These are phyloP conservation scores for Malurus alboscapulatus DNA, from an alignment of 2,113 vertebrate species.

Conservation along the genomic window DNA sequence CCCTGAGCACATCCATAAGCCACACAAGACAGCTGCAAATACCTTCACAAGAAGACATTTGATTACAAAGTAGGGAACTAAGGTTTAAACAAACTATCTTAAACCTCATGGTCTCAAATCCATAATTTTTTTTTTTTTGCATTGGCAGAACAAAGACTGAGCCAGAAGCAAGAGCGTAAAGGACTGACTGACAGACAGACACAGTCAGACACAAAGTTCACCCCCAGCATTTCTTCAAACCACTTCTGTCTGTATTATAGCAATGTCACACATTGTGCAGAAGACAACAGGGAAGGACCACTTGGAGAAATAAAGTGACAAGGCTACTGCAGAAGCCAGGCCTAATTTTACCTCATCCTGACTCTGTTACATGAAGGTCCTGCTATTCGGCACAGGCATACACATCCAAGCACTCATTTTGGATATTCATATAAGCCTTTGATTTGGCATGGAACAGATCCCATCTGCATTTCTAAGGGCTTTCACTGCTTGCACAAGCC, in stretches of 20 bases:
- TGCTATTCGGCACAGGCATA: background rate
- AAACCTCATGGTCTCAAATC: background rate
- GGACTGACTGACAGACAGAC: background rate
- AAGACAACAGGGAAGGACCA: background rate
- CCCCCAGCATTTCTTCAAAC: background rate
- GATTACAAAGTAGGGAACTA: background rate
- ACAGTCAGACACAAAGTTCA: background rate
- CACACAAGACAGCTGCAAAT: background rate
- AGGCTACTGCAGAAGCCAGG: background rate
- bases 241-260: background rate
- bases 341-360: background rate
- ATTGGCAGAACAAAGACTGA: background rate
- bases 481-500: background rate
- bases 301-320: background rate
- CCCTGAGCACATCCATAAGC: background rate
- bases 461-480: background rate
- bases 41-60: background rate
- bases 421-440: fast-evolving
- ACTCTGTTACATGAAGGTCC: background rate
- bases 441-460: background rate
- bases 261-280: background rate
- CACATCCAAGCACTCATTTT: background rate
- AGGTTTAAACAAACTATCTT: background rate
- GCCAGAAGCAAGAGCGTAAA: background rate
- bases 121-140: background rate